Evolutionary conservation across 2,888 invertebrate genomes (phyloP).

Genomic region (Rhodophaea formosa): DNA sequence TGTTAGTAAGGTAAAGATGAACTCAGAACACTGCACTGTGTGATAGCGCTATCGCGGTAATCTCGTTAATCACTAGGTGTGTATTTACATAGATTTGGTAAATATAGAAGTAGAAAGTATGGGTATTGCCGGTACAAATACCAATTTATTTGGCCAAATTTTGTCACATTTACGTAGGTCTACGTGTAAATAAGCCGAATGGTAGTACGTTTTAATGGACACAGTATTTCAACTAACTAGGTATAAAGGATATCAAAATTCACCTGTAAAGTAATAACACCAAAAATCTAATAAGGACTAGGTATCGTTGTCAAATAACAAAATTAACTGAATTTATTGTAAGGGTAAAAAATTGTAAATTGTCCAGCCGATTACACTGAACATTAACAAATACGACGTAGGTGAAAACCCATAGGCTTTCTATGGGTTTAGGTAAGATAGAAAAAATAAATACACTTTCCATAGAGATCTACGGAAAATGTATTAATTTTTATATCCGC

Average conservation of each 20-base stretch:
- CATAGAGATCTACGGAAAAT: no score
- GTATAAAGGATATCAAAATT: not conserved
- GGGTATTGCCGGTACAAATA: not conserved
- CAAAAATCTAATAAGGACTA: not conserved
- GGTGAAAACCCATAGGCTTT: no score
- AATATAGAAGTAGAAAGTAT: slow-evolving; percentile 12
- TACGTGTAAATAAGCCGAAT: slow-evolving; percentile 7
- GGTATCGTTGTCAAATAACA: no score
- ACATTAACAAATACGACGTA: no score
- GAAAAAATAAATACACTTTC: no score
- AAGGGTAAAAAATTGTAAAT: no score
- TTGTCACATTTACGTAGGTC: not conserved
- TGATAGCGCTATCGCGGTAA: slow-evolving; percentile 44
- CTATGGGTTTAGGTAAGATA: no score
- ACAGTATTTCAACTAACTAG: not conserved
- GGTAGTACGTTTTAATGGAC: slow-evolving; percentile 10
- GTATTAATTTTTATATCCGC: no score
- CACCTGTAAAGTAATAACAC: not conserved
- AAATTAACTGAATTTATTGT: no score
- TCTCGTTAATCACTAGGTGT: slow-evolving; percentile 2
- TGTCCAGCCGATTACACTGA: no score
- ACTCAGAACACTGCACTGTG: slow-evolving; percentile 60
- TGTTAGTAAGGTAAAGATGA: slow-evolving; percentile 73
- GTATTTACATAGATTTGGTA: slow-evolving; percentile 11
- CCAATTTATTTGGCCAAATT: not conserved